Conservation (phyloP, 1,140 invertebrate genomes). For the Tetramorium alpestre region DNA sequence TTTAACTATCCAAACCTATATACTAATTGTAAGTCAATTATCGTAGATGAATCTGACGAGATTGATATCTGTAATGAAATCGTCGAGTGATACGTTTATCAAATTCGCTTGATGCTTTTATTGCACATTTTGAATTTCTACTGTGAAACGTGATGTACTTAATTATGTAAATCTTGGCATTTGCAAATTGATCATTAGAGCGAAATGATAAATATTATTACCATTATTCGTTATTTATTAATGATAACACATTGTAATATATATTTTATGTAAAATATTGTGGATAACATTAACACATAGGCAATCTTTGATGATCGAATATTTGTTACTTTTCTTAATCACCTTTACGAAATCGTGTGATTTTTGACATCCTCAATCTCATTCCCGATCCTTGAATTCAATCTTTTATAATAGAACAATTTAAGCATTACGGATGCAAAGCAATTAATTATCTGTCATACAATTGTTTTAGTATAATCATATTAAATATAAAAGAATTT, state of each 20-base stretch:
- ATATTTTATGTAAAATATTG: slow-evolving; percentile 83
- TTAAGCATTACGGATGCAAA: not conserved
- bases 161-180: slow-evolving; percentile 62
- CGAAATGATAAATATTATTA: slow-evolving; percentile 57
- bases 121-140: slow-evolving; percentile 65
- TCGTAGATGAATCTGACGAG: slow-evolving; percentile 55
- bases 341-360: not conserved
- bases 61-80: slow-evolving; percentile 57
- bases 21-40: slow-evolving; percentile 72
- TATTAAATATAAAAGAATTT: slow-evolving; percentile 18
- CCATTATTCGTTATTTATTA: slow-evolving; percentile 78
- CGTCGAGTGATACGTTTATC: slow-evolving; percentile 45
- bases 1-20: slow-evolving; percentile 32
- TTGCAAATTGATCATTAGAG: slow-evolving; percentile 61
- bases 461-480: not conserved
- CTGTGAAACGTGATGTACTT: slow-evolving; percentile 63
- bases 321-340: slow-evolving; percentile 38
- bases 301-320: slow-evolving; percentile 55
- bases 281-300: slow-evolving; percentile 79
- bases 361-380: not conserved
- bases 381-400: not conserved
- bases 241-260: slow-evolving; percentile 80
- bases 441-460: not conserved
- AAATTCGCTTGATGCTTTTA: slow-evolving; percentile 62
- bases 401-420: not conserved